Evolutionary conservation across 2,113 vertebrate species (phyloP), one percentile per base, ranked within the genome.

Genomic region (Ictalurus furcatus): DNA sequence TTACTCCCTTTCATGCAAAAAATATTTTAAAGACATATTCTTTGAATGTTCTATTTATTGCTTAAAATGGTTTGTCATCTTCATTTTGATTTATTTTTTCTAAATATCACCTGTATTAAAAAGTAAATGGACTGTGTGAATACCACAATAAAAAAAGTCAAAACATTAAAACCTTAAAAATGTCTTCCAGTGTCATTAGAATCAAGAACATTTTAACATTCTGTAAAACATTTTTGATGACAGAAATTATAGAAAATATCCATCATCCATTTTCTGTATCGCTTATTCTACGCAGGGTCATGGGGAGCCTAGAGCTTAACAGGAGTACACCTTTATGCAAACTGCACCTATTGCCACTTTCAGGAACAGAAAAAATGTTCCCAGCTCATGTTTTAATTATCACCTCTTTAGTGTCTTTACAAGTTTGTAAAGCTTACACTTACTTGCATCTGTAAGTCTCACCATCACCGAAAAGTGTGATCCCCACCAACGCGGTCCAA

Each of bases 311-410:
- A 44, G 40, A 44, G 40, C 40, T 4, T 44, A 30, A 54, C 40
- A 40, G 13, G 25, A 78, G n/a, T n/a, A 44, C 23, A 13, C 6
- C 19, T 67, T 80, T 80, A 44, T 80, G 37, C 61, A 48, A 48
- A 67, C 56, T 21, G 54, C 61, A 85, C 37, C 30, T 2, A 1
- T 28, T 52, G 37, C 40, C 40, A 69, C 28, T 19, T 79, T 85
- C 4, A 44, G 69, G 73, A 71, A 85, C 13, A 86, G 83, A 87
- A 58, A 58, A 30, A 71, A 44, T 4, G 7, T 30, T 69, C 58
- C 65, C 69, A 79, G 87, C 67, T 89, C n/a, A 67, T 86, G 54
- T 44, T 89, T 90, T 81, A 84, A 88, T 90, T 90, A 89, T 81
- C 89, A 89, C 74, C 48, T 73, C 67, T 25, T 82, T 34, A 73